Evolutionary conservation across 2,888 invertebrate genomes (phyloP).

Genomic region (Meloe dianella): DNA sequence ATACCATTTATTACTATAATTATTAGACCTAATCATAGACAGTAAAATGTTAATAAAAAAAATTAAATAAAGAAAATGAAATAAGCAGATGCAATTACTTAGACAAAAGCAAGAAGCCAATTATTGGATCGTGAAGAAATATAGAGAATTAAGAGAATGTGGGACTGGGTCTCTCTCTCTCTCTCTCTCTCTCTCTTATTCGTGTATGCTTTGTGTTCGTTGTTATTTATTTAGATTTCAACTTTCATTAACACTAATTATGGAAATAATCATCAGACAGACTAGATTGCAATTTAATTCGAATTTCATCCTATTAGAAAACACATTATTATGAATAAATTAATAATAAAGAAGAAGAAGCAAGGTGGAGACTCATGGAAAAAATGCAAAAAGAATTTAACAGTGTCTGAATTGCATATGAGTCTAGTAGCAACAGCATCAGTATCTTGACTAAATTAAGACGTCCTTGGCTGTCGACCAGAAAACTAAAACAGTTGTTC

Average conservation of each 20-base stretch:
- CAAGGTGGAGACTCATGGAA: neutral
- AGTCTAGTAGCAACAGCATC: constrained; percentile 35
- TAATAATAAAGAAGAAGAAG: neutral
- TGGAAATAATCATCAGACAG: constrained; percentile 16
- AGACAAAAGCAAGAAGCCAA: constrained; percentile 5
- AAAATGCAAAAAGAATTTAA: constrained; percentile 11
- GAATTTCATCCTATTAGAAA: neutral
- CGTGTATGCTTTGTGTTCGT: constrained; percentile 29
- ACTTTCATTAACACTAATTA: constrained; percentile 48
- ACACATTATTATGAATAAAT: neutral
- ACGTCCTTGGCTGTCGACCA: constrained; percentile 50
- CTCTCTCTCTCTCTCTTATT: neutral
- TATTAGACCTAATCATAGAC: constrained; percentile 5
- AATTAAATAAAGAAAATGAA: neutral
- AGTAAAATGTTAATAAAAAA: neutral
- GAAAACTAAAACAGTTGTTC: constrained; percentile 15
- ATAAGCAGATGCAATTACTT: neutral
- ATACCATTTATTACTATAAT: neutral
- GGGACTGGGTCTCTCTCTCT: neutral
- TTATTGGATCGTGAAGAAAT: constrained; percentile 2
- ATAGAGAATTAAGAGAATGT: neutral
- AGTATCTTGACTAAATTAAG: constrained; percentile 44
- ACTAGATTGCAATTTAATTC: neutral
- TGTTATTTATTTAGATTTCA: constrained; percentile 34
- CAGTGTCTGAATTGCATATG: constrained; percentile 1